Conservation (phyloP, 2,797 vertebrate species). For the Falco biarmicus region DNA sequence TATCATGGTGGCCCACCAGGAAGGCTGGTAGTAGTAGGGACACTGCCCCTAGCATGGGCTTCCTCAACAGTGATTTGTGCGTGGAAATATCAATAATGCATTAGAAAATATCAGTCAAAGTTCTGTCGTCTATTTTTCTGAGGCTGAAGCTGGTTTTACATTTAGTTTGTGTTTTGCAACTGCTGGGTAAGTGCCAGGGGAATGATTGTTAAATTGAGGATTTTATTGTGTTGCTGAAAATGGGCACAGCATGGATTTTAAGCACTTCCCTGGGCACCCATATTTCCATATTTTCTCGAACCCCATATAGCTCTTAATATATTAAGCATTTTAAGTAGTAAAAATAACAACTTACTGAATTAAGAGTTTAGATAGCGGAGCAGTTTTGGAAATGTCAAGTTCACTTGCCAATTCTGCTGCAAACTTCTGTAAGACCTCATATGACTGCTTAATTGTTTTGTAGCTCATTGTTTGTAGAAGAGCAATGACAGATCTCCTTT, state of each 20-base stretch:
- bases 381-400: not conserved
- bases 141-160: not conserved
- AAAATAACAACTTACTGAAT: not conserved
- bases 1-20: no score
- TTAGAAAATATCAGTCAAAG: not conserved
- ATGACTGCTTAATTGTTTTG: not conserved
- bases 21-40: not conserved
- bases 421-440: no score
- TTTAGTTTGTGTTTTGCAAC: not conserved
- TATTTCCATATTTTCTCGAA: not conserved
- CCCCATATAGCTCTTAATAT: not conserved
- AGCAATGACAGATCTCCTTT: not conserved
- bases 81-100: rapidly evolving
- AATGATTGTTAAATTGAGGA: not conserved
- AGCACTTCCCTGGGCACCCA: not conserved
- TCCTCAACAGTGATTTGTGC: rapidly evolving
- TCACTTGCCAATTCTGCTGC: not conserved
- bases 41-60: not conserved
- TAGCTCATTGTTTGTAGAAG: not conserved
- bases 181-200: not conserved
- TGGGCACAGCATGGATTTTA: not conserved
- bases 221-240: not conserved
- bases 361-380: not conserved
- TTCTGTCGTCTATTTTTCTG: not conserved
- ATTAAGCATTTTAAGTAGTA: not conserved